Conservation (phyloP, 2,888 invertebrate species). For the Schizotus pectinicornis region DNA sequence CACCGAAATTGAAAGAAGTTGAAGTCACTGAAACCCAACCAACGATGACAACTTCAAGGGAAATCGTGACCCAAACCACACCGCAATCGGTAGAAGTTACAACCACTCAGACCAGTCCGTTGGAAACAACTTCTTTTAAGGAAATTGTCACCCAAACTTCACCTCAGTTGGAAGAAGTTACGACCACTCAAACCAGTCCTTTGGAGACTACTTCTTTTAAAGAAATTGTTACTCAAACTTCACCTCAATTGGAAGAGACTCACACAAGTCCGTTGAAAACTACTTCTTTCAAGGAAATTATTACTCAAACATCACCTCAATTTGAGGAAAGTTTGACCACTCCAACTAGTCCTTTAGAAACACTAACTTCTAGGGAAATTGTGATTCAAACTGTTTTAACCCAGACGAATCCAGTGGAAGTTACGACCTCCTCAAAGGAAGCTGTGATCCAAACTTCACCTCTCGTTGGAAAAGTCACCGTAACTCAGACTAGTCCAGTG, state of each 20-base stretch:
- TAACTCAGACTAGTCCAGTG: slow-evolving; percentile 31
- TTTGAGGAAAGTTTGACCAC: too few species aligned
- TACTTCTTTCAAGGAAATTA: slow-evolving; percentile 29
- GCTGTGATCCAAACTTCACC: too few species aligned
- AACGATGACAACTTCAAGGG: slow-evolving; percentile 6
- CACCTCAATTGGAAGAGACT: slow-evolving; percentile 1
- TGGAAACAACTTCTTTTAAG: slow-evolving; percentile 1
- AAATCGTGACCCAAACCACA: slow-evolving; percentile 34
- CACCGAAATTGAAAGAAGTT: too few species aligned
- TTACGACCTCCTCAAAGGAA: too few species aligned
- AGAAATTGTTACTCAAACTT: slow-evolving; percentile 3
- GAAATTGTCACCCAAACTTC: slow-evolving; percentile 34
- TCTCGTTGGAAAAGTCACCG: background rate
- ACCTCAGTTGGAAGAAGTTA: slow-evolving; percentile 31
- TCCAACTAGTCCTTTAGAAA: too few species aligned
- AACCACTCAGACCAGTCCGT: slow-evolving; percentile 19
- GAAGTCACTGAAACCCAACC: slow-evolving; percentile 25
- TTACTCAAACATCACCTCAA: slow-evolving; percentile 31
- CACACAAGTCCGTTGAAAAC: background rate
- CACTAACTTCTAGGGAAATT: too few species aligned
- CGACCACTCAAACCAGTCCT: slow-evolving; percentile 19
- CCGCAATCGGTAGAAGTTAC: slow-evolving; percentile 30
- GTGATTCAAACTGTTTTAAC: too few species aligned
- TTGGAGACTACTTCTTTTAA: background rate
- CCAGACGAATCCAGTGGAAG: too few species aligned